Evolutionary conservation across 2,113 vertebrate species (phyloP), one percentile per base, ranked within the genome.

Genomic region (Parotia lawesii): DNA sequence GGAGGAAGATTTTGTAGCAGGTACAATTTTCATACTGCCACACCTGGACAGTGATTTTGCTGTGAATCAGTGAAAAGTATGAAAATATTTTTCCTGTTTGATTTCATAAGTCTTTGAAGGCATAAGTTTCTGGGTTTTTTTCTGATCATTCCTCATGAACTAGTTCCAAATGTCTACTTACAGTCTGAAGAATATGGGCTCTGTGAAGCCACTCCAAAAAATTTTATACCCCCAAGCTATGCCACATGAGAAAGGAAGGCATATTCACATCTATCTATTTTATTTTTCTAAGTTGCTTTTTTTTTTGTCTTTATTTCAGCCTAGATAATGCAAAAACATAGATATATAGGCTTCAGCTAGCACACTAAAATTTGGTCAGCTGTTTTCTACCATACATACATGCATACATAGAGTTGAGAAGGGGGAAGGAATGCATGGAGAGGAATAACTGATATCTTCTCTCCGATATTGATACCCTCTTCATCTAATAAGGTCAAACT

Each of bases 171-270:
- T 53, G 3, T 15, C 8, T 48, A 5, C 8, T 31, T 28, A 29
- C 3, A 37, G 13, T 38, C 12, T 64, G 31, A 76, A 45, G 6
- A 45, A 13, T 12, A 48, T 11, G 7, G 2, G 9, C 4, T 38
- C 12, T 72, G 5, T 28, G 29, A 61, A 18, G 25, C 21, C 3
- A 23, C 7, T 61, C 12, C 5, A 50, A 45, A 78, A 48, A 40
- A 27, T 24, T 3, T 31, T 58, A 21, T 25, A 9, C 0, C 1
- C 5, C 2, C 9, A 54, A 47, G 2, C 4, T 54, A 25, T 9
- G 4, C 2, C 21, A 21, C 4, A 19, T 70, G n/a, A 77, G 19
- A 86, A 89, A 77, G 11, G 22, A 79, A 60, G 7, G 3, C 2
- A 62, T n/a, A 58, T 28, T 71, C 5, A 42, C 5, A 45, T 23